Percentiles rank a stretch among this genome's conserved stretches.
Evolutionary conservation across 2,888 invertebrate species (phyloP).

Genomic region (Pristionchus exspectatus): DNA sequence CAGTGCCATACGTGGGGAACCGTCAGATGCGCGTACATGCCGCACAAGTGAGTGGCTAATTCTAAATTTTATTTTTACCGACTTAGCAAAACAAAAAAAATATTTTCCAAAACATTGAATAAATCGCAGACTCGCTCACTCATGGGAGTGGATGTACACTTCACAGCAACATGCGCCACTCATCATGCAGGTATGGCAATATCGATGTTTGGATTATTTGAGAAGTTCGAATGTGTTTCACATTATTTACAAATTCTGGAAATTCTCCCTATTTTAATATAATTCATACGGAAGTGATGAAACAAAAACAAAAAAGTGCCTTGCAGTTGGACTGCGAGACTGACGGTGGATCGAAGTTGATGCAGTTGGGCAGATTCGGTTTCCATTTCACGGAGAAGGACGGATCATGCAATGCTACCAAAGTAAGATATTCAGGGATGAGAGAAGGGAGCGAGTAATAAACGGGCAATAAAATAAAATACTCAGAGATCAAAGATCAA

Average conservation of each 20-base stretch:
- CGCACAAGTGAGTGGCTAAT: conserved; percentile 73
- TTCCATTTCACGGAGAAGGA: conserved; percentile 76
- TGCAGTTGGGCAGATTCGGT: conserved; percentile 76
- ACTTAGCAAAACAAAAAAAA: background rate
- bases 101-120: background rate
- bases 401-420: conserved; percentile 73
- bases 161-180: conserved; percentile 76
- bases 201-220: background rate
- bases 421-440: too few species aligned
- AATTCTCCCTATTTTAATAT: background rate
- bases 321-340: conserved; percentile 76
- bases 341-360: conserved; percentile 76
- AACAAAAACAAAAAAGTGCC: background rate
- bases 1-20: conserved; percentile 77
- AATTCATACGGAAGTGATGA: background rate
- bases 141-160: conserved; percentile 79
- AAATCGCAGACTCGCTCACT: conserved; percentile 72
- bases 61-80: background rate
- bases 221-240: background rate
- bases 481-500: background rate
- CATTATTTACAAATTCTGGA: background rate
- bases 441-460: too few species aligned
- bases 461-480: too few species aligned
- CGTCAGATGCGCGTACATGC: conserved; percentile 75
- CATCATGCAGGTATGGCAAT: conserved; percentile 68